Conservation (phyloP, 35 echinoderm and acorn worm species). For the Holothuria glaberrima region DNA sequence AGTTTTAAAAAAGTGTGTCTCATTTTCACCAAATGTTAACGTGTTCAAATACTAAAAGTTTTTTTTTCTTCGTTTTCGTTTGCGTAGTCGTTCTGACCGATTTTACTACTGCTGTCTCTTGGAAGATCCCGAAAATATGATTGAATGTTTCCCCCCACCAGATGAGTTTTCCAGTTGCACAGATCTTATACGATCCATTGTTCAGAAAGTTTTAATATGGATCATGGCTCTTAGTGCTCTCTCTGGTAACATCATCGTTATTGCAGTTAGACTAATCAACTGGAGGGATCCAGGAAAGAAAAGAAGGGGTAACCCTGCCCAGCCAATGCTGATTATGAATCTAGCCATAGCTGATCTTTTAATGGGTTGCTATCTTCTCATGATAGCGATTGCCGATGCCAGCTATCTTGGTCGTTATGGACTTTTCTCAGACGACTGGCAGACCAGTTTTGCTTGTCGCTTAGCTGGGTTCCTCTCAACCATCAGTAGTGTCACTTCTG, state of each 20-base stretch:
- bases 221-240: slow-evolving; percentile 83
- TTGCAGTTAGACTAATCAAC: slow-evolving; percentile 55
- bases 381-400: slow-evolving; percentile 29
- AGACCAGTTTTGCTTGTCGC: slow-evolving; percentile 47
- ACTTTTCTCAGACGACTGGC: slow-evolving; percentile 44
- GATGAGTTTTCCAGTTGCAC: slow-evolving; percentile 93
- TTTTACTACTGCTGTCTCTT: slow-evolving; percentile 89
- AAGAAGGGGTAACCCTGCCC: neutral
- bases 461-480: slow-evolving; percentile 69
- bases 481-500: slow-evolving; percentile 74
- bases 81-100: slow-evolving; percentile 65
- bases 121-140: slow-evolving; percentile 17
- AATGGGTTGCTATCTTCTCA: slow-evolving; percentile 38
- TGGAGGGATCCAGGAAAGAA: neutral
- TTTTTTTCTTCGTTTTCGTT: neutral
- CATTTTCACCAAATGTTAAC: too few species aligned
- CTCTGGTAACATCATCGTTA: slow-evolving; percentile 87
- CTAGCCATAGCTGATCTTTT: slow-evolving; percentile 45
- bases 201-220: slow-evolving; percentile 73
- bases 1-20: too few species aligned
- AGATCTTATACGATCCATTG: slow-evolving; percentile 72
- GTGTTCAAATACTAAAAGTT: too few species aligned
- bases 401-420: slow-evolving; percentile 31
- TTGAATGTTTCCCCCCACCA: slow-evolving; percentile 64
- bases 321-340: slow-evolving; percentile 48